phyloP scores from a whole-genome alignment of 2,888 invertebrate species.

The Xylota sylvarum region DNA sequence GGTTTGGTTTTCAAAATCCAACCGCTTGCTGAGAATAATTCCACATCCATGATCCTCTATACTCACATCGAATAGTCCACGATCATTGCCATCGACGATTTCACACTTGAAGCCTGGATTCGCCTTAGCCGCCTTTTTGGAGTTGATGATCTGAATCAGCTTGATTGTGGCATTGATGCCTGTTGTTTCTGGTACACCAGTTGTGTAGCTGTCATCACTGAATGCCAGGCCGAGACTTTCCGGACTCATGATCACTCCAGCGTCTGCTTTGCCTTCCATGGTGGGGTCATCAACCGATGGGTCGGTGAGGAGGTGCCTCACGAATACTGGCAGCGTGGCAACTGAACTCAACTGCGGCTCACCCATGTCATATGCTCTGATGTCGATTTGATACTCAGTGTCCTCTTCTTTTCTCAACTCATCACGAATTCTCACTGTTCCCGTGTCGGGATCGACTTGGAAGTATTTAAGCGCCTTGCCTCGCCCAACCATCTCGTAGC shows the following conservation, averaged over 20 bases:
- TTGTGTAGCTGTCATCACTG: conserved; percentile 93
- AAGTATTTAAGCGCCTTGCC: conserved; percentile 94
- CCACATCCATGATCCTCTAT: conserved; percentile 94
- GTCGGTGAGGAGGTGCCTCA: conserved; percentile 92
- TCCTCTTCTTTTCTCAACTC: conserved; percentile 94
- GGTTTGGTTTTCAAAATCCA: conserved; percentile 92
- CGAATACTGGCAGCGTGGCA: conserved; percentile 92
- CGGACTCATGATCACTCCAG: conserved; percentile 81
- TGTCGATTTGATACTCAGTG: conserved; percentile 95
- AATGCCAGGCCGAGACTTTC: conserved; percentile 90
- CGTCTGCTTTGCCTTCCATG: conserved; percentile 80
- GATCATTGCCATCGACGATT: conserved; percentile 91
- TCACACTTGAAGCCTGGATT: conserved; percentile 89
- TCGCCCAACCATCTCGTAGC: conserved; percentile 92
- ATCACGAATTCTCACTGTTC: conserved; percentile 92
- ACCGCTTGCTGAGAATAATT: conserved; percentile 88
- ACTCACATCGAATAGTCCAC: conserved; percentile 88
- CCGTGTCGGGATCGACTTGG: conserved; percentile 94
- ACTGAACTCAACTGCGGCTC: conserved; percentile 93
- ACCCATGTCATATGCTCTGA: conserved; percentile 94
- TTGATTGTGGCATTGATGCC: conserved; percentile 84
- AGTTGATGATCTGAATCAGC: conserved; percentile 84
- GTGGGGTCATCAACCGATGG: conserved; percentile 86
- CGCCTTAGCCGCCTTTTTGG: conserved; percentile 82
- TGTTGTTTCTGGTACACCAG: conserved; percentile 90